Evolutionary conservation across 2,113 vertebrate genomes (phyloP).

Genomic region (Hyaena hyaena): DNA sequence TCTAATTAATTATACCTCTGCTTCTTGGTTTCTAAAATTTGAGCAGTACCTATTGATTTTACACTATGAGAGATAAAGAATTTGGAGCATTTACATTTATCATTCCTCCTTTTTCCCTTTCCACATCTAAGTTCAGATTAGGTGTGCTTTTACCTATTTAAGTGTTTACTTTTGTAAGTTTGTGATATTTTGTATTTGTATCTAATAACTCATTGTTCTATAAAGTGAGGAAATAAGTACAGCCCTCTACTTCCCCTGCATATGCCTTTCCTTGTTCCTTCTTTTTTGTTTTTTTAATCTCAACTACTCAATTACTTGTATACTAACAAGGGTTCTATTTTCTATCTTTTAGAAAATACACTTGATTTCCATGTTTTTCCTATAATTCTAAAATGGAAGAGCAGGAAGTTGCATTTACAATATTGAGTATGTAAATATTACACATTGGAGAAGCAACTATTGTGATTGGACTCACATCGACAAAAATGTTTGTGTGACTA

Average conservation of each 20-base stretch:
- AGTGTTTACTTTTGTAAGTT: background rate
- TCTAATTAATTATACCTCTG: background rate
- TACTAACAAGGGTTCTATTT: slow-evolving; percentile 3
- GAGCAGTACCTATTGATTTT: background rate
- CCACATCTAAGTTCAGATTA: background rate
- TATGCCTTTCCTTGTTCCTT: background rate
- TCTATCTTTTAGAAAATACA: background rate
- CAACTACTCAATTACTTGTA: background rate
- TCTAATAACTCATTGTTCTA: background rate
- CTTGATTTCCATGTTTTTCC: background rate
- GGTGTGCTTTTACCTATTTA: background rate
- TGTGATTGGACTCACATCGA: background rate
- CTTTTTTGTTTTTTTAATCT: background rate
- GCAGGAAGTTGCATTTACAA: background rate
- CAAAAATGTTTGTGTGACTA: background rate
- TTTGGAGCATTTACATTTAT: background rate
- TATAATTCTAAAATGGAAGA: slow-evolving; percentile 41
- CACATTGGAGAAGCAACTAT: background rate
- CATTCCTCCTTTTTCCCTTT: background rate
- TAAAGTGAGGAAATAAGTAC: background rate
- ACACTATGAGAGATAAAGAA: background rate
- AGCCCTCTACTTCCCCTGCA: background rate
- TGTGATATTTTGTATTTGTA: background rate
- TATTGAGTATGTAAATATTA: background rate
- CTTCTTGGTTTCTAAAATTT: slow-evolving; percentile 19